phyloP scores from a whole-genome alignment of 2,113 vertebrate species.

The Euleptes europaea region DNA sequence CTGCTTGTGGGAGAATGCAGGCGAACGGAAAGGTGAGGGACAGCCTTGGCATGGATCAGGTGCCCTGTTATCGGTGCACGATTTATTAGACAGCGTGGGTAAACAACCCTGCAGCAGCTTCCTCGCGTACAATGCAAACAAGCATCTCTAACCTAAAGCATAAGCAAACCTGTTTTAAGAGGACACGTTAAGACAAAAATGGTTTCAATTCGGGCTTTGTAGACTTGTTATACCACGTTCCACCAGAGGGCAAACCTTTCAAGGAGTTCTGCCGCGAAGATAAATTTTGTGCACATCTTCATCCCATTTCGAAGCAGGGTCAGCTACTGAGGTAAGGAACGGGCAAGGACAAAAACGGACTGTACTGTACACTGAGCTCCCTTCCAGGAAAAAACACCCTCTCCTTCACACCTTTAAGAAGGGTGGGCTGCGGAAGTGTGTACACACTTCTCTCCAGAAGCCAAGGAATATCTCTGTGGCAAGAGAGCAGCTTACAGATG shows the following conservation, averaged over 20 bases:
- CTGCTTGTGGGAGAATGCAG: neutral
- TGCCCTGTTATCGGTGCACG: neutral
- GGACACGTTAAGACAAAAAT: neutral
- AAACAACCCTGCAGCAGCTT: neutral
- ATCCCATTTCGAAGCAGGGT: neutral
- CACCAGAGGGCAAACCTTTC: slow-evolving; percentile 57
- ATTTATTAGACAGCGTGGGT: neutral
- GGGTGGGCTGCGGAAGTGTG: neutral
- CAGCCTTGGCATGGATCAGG: neutral
- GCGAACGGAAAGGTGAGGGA: neutral
- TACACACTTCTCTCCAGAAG: neutral
- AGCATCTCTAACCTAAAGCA: neutral
- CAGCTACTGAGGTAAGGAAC: neutral
- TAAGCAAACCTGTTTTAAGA: neutral
- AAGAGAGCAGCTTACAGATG: neutral
- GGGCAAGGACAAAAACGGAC: too few relatives aligned
- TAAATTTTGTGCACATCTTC: neutral
- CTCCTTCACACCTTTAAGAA: too few relatives aligned
- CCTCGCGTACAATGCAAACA: neutral
- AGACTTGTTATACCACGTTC: neutral
- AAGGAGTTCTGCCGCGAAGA: neutral
- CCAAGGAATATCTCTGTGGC: too few relatives aligned
- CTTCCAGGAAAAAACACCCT: neutral
- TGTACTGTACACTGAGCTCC: too few relatives aligned
- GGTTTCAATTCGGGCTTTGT: neutral